phyloP scores from a whole-genome alignment of 2,888 invertebrate genomes.

The Zygogramma bicolorata region DNA sequence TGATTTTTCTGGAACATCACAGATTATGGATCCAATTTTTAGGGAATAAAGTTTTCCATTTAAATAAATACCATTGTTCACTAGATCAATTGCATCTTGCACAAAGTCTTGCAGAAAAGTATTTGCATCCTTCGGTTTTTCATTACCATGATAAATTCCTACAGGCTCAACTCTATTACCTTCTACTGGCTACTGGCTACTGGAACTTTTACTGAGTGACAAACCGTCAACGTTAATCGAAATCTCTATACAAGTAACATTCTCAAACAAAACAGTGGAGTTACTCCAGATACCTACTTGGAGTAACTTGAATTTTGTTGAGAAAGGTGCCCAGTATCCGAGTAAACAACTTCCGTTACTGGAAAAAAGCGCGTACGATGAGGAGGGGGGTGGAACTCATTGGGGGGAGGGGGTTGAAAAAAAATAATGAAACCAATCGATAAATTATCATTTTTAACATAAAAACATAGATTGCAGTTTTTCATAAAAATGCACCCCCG shows the following conservation, averaged over 20 bases:
- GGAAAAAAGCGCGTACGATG: too few species aligned
- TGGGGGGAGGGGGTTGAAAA: too few species aligned
- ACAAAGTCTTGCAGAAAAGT: constrained; percentile 19
- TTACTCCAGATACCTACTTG: too few species aligned
- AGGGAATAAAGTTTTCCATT: neutral
- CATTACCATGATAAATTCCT: constrained; percentile 1
- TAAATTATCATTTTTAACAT: too few species aligned
- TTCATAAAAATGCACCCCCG: too few species aligned
- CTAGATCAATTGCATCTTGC: neutral
- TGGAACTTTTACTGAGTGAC: neutral
- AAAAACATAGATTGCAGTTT: too few species aligned
- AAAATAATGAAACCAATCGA: too few species aligned
- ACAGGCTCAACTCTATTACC: neutral
- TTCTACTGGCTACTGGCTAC: neutral
- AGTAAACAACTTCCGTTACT: too few species aligned
- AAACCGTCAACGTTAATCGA: neutral
- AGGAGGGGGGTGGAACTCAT: too few species aligned
- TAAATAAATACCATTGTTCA: constrained; percentile 13
- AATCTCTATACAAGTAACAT: neutral
- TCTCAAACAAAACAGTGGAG: neutral
- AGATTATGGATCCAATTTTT: constrained; percentile 10
- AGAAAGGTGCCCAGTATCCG: too few species aligned
- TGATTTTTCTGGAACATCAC: constrained; percentile 15
- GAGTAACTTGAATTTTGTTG: too few species aligned
- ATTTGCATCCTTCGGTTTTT: constrained; percentile 22